Evolutionary conservation across 2,113 vertebrate genomes (phyloP).

Genomic region (Salvelinus sp.): DNA sequence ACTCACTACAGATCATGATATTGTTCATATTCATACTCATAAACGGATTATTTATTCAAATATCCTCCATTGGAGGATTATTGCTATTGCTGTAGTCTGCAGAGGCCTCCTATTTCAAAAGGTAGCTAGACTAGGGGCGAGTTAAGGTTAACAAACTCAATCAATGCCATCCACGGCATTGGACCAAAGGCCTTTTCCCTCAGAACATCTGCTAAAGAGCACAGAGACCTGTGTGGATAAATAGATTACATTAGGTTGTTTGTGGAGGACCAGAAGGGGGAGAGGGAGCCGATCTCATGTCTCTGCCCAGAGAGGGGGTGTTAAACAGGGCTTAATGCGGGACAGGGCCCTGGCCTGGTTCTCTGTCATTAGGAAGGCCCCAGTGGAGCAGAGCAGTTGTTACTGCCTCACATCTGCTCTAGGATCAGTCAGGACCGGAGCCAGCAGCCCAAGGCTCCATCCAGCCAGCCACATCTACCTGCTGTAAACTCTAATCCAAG

Average conservation of each 20-base stretch:
- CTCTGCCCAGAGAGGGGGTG: not conserved
- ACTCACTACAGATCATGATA: not conserved
- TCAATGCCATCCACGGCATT: no score
- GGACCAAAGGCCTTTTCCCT: no score
- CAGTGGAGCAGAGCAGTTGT: not conserved
- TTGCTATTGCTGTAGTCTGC: not conserved
- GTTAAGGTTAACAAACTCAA: not conserved
- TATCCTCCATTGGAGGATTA: not conserved
- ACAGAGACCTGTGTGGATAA: conserved; percentile 5
- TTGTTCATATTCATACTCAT: not conserved
- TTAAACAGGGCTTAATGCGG: not conserved
- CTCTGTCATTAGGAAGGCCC: conserved; percentile 7
- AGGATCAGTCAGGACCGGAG: not conserved
- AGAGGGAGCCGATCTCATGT: not conserved
- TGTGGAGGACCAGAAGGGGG: not conserved
- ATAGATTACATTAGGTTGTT: not conserved
- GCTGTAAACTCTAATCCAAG: not conserved
- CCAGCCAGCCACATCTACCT: not conserved
- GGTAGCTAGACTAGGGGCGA: not conserved
- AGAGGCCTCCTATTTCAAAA: not conserved
- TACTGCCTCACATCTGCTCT: not conserved
- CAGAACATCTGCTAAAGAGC: not conserved
- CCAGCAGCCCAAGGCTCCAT: no score
- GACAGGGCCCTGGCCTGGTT: not conserved
- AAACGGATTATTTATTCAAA: not conserved